Conservation (phyloP, 92 coral and sea anemone species). For the Palythoa grandis region DNA sequence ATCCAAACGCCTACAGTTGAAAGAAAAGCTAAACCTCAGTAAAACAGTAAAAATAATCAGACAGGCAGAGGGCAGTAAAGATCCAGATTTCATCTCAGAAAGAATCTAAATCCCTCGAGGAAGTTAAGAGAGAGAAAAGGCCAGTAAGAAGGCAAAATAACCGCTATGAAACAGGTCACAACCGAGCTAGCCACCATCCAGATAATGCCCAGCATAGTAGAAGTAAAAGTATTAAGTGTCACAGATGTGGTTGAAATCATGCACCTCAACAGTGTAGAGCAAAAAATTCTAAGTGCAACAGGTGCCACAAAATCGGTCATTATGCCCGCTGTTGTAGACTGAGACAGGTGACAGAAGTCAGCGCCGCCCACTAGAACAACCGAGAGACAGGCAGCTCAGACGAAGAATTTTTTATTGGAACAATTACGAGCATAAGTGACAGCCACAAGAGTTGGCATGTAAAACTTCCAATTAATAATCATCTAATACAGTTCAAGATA, state of each 20-base stretch:
- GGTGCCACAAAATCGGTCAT: conserved; percentile 24
- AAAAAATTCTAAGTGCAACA: not conserved
- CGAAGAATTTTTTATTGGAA: not conserved
- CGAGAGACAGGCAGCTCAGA: conserved; percentile 14
- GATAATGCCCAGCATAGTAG: not conserved
- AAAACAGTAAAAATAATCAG: conserved; percentile 9
- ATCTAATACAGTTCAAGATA: not conserved
- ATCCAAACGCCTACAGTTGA: not conserved
- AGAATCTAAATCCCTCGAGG: too few species aligned
- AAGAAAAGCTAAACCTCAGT: too few species aligned
- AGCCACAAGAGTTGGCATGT: not conserved
- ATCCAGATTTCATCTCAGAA: too few species aligned
- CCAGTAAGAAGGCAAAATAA: not conserved
- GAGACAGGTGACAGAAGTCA: conserved; percentile 22
- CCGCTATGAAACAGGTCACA: not conserved
- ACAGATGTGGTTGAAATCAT: too few species aligned
- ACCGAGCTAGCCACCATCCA: not conserved
- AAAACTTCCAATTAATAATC: not conserved
- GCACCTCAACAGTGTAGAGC: not conserved
- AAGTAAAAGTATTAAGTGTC: not conserved
- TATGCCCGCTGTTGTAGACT: conserved; percentile 35
- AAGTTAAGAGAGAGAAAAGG: not conserved
- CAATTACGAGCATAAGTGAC: not conserved
- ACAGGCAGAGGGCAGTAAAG: too few species aligned
- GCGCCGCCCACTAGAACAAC: conserved; percentile 1